phyloP scores from a whole-genome alignment of 2,888 invertebrate species.

The Antheraea assamensis region DNA sequence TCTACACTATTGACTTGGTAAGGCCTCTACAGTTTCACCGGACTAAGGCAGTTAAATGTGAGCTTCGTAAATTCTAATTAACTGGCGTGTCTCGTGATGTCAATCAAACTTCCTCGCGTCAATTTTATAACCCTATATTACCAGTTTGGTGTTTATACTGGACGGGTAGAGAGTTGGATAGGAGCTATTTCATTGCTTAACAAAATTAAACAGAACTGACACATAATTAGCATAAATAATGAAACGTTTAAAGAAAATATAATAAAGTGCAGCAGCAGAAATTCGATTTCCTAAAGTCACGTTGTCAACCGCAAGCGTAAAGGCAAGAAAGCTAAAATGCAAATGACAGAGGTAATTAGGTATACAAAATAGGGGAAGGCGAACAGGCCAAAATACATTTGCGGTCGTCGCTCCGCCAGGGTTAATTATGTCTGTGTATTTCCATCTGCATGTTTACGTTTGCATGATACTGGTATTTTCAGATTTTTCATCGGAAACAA shows the following conservation, averaged over 20 bases:
- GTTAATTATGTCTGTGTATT: slow-evolving; percentile 17
- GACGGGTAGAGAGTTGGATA: no score
- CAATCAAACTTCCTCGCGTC: no score
- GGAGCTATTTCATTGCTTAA: background rate
- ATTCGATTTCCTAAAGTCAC: slow-evolving; percentile 2
- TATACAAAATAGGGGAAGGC: slow-evolving; percentile 26
- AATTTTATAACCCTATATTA: no score
- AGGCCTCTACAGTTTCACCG: no score
- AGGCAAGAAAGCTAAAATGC: slow-evolving; percentile 26
- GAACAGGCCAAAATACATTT: slow-evolving; percentile 27
- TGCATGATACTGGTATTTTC: slow-evolving; percentile 23
- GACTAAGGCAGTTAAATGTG: no score
- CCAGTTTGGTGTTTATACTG: no score
- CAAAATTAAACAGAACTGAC: background rate
- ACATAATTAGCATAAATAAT: background rate
- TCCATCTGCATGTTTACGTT: slow-evolving; percentile 31
- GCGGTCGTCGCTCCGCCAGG: slow-evolving; percentile 21
- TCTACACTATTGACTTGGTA: no score
- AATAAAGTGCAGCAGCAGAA: background rate
- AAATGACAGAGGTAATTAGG: slow-evolving; percentile 30
- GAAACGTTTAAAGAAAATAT: background rate
- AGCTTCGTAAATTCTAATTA: no score
- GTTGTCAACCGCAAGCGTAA: slow-evolving; percentile 12
- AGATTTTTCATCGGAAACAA: slow-evolving; percentile 38
- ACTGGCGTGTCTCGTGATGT: no score